Percentiles rank a stretch among this genome's conserved stretches.
Conservation (phyloP, 2,113 vertebrate genomes). For the Picathartes gymnocephalus region DNA sequence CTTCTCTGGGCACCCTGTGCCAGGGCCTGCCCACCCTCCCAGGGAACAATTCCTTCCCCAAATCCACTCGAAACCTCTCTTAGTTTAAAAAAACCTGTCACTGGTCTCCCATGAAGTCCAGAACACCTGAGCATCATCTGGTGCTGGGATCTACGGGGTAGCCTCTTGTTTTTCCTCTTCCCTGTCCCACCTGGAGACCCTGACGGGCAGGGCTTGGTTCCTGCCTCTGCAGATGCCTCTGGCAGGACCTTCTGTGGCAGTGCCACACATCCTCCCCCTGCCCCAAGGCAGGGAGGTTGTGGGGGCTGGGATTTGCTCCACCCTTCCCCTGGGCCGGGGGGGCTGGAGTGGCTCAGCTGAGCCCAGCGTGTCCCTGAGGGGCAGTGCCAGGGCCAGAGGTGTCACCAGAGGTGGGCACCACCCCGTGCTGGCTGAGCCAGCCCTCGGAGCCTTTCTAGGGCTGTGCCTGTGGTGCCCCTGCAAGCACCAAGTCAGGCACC, state of each 20-base stretch:
- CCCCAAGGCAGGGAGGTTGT: accelerated
- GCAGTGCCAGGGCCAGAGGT: background rate
- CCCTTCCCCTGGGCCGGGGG: accelerated
- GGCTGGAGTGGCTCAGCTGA: background rate
- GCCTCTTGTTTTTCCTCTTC: background rate
- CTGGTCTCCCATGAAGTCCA: background rate
- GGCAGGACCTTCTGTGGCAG: background rate
- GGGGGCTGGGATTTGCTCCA: background rate
- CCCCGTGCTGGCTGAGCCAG: accelerated
- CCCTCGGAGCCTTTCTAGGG: background rate
- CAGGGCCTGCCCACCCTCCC: background rate
- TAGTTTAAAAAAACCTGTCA: background rate
- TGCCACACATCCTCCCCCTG: background rate
- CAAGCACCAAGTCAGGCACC: background rate
- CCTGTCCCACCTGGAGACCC: background rate
- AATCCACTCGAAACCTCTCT: background rate
- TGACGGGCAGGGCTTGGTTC: background rate
- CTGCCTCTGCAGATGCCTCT: background rate
- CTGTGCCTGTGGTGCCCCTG: background rate
- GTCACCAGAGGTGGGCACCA: background rate
- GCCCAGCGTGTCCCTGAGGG: background rate
- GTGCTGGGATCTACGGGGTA: accelerated
- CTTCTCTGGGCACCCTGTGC: background rate
- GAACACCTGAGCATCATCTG: background rate
- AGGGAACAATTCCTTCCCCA: background rate